Conservation (phyloP, 2,113 vertebrate species). For the Paraplagusia blochii region DNA sequence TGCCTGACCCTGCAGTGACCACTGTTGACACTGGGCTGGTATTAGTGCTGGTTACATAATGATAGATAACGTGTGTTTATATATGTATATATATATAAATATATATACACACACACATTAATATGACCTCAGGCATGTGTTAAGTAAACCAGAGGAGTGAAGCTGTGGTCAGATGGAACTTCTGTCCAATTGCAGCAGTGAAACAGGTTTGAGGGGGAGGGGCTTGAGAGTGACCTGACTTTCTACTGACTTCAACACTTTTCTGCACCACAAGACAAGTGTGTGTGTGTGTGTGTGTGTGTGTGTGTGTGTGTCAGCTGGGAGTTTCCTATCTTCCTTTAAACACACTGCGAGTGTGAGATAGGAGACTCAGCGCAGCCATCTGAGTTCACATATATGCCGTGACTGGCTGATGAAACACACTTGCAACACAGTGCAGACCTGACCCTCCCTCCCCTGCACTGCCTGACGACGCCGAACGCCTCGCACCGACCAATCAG, state of each 20-base stretch:
- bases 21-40: slow-evolving; percentile 59
- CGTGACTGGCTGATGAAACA: slow-evolving; percentile 71
- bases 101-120: slow-evolving; percentile 19
- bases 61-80: slow-evolving; percentile 49
- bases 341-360: slow-evolving; percentile 9
- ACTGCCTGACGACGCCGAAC: slow-evolving; percentile 62
- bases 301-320: neutral
- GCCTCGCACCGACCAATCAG: slow-evolving; percentile 54
- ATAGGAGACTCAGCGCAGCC: slow-evolving; percentile 31
- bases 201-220: slow-evolving; percentile 10
- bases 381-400: slow-evolving; percentile 46
- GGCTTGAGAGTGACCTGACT: slow-evolving; percentile 42
- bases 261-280: slow-evolving; percentile 4
- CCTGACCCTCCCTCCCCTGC: slow-evolving; percentile 52
- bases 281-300: neutral
- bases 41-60: slow-evolving; percentile 66
- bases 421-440: slow-evolving; percentile 57
- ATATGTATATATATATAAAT: slow-evolving; percentile 27
- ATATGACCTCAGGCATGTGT: slow-evolving; percentile 14
- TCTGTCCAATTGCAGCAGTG: slow-evolving; percentile 44
- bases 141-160: slow-evolving; percentile 39
- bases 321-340: slow-evolving; percentile 10
- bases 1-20: slow-evolving; percentile 32
- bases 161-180: slow-evolving; percentile 48
- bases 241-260: slow-evolving; percentile 41